Base-by-base conservation (phyloP, 2,888 invertebrate genomes). In the Aethes cnicana region DNA sequence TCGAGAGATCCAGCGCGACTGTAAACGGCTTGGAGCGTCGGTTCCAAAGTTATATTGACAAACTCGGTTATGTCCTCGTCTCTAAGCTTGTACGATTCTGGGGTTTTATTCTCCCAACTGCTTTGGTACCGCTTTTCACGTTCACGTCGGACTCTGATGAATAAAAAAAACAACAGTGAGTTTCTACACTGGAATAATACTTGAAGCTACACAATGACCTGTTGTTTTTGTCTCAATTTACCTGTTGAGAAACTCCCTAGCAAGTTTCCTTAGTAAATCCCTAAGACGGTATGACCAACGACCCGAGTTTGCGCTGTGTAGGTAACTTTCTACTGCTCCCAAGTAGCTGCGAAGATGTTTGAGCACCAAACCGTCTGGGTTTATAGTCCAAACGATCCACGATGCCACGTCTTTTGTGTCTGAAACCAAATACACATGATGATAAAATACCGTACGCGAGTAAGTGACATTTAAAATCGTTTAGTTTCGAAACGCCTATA, bases 251-350 rank as follows among this genome's bases (percentile, higher is more conserved):
- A 96, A 94, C 64, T 92, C 90, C 54, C 87, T 87, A 0, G 94
- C 90, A n/a, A 96, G 82, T 68, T 93, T 93, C 42, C 91, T 90
- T 2, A 96, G 82, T 4, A 95, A 80, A 49, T 94, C 93, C 49
- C 92, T 91, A 1, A 95, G 85, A 58, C 91, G 92, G 56, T 78
- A 78, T 0, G 94, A 92, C 96, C 97, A 98, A 35, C 92, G 91
- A 17, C 97, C 98, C 25, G 90, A 81, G 77, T 98, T 98, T 0
- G 97, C 97, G 43, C 96, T 96, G 83, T 98, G 96, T 64, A 95
- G 93, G 81, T 96, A 98, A 3, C 96, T 95, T 75, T 96, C 96
- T 2, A 97, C 86, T 0, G 95, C 94, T 60, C 93, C 94, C 69
- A 98, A 92, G 69, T 98, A 93, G 64, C 95, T 94, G 49, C 93